phyloP scores from a whole-genome alignment of 1,140 invertebrate species.

The Drosophila mauritiana region DNA sequence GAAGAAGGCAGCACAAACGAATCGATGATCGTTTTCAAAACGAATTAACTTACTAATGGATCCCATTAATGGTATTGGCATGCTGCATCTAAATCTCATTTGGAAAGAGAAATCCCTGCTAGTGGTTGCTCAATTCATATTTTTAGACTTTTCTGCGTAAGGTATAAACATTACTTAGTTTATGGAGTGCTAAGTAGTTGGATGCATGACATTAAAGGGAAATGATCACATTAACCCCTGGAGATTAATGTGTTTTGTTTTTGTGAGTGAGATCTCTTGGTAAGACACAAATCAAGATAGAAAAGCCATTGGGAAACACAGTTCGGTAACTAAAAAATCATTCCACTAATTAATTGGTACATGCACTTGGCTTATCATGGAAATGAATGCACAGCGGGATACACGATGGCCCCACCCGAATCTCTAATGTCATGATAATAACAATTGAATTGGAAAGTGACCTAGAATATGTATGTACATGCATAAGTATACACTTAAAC shows the following conservation, averaged over 20 bases:
- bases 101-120: background rate
- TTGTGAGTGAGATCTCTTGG: background rate
- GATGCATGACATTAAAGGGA: background rate
- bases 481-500: background rate
- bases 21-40: background rate
- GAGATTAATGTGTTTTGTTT: background rate
- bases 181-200: background rate
- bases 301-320: background rate
- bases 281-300: background rate
- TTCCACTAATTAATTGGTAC: conserved; percentile 68
- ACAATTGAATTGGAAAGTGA: conserved; percentile 7
- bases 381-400: conserved; percentile 10
- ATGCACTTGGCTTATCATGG: conserved; percentile 56
- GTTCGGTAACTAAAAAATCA: conserved; percentile 29
- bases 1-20: background rate
- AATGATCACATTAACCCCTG: too few relatives aligned
- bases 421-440: conserved; percentile 45
- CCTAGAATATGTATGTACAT: background rate
- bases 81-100: background rate
- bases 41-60: background rate
- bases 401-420: background rate
- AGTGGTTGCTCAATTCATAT: background rate
- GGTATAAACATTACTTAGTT: background rate
- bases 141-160: background rate
- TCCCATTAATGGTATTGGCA: background rate